Evolutionary conservation across 2,888 invertebrate species (phyloP), one percentile per base, ranked within the genome.

Genomic region (Hirudinaria manillensis): DNA sequence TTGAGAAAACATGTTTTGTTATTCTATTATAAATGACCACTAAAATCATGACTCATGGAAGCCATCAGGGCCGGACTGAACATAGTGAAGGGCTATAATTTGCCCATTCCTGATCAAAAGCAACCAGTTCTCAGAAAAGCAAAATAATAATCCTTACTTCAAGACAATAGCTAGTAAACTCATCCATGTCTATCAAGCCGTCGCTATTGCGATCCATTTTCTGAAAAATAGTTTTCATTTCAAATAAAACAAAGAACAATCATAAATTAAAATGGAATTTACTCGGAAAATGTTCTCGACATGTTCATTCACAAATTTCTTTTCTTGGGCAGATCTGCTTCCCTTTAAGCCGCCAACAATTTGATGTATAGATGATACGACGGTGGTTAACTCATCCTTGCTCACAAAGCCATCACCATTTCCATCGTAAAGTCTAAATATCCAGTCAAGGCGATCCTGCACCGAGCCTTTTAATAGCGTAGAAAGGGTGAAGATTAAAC

Each of bases 381-480:
- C 61, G 24, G 3, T 19, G 27, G 29, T 61, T 10, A 61, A 29
- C 19, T 61, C 61, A 61, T 61, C 61, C 61, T n/a, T 61, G 29
- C 61, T 61, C 29, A 61, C 29, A 13, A 61, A 24, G 61, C 61
- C 61, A 61, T 61, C 61, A 19, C 61, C 24, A 29, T 61, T 61
- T 19, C 2, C n/a, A 29, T 61, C 61, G 29, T 61, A 61, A 6
- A 61, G 19, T 10, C n/a, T 24, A 29, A 61, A 61, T 24, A 61
- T 61, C 61, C 61, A 61, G 24, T 61, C 10, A 7, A 61, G 24
- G 27, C 61, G 24, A 29, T 61, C 61, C 13, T 61, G 27, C 2
- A 61, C 27, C 24, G 61, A 61, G 29, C 61, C 61, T 61, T 29
- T 61, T 10, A 61, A 27, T 19, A 61, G 19, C 7, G 29, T 61